Base-by-base conservation (phyloP, 2,113 vertebrate species). In the Melanotaenia duboulayi region DNA sequence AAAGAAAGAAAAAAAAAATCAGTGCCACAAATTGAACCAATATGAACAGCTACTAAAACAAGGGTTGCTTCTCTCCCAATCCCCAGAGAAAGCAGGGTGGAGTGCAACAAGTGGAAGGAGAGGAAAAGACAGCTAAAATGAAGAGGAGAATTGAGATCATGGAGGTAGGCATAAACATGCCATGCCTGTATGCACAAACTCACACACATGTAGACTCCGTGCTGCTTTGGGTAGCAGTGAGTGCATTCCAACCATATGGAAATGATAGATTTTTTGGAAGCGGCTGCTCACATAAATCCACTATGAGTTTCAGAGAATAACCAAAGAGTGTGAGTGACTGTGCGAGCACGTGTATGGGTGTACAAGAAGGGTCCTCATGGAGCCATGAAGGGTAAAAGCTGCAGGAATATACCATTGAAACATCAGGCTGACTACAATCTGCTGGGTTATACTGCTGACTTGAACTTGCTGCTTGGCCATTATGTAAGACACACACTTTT, bases 191-290 rank as follows among this genome's bases (percentile, higher is more conserved):
- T 16, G 65, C 54, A 74, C 49, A 76, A 66, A 65, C 59, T 57
- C 58, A 66, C 66, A 65, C 25, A 61, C 51, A 66, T 2, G 6
- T 4, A 23, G 7, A 35, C 51, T 71, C 49, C 35, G 8, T 24
- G 72, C 59, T 56, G 70, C 63, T 48, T 54, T 71, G 84, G 85
- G 81, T 79, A 79, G 84, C 24, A 23, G 55, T 1, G 3, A 75
- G 67, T 20, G 67, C 54, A 83, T 77, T 67, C 86, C 62, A 58
- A 71, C 40, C 92, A 92, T 89, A 87, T 92, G 91, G 92, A 89
- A 92, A 86, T 80, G 82, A 92, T 93, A 84, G 77, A 80, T 65
- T 65, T 67, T 87, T 76, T 89, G 88, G 87, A 91, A 85, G 54
- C 19, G 25, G 72, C 81, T 61, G 76, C 78, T 76, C 80, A 59